These are phyloP conservation scores for Mesocricetus auratus DNA, from an alignment of 2,113 vertebrate genomes.

Conservation along the genomic window DNA sequence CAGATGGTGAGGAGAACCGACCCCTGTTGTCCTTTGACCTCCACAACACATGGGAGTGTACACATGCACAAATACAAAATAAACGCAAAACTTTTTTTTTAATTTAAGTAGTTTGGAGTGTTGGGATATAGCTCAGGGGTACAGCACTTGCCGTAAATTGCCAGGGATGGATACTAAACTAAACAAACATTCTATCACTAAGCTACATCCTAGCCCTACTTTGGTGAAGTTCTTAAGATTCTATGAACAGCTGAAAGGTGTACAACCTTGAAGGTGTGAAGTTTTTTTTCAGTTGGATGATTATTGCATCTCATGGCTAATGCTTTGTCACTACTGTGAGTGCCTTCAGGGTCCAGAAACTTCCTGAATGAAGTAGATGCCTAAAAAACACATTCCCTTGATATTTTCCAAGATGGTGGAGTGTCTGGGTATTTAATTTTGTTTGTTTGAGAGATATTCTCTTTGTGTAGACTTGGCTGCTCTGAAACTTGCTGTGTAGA, in stretches of 20 bases:
- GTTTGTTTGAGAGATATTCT: not conserved
- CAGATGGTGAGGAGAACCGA: not conserved
- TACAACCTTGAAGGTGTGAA: not conserved
- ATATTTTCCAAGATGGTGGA: not conserved
- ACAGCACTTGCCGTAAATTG: not conserved
- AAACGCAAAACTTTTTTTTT: not conserved
- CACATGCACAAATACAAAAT: not conserved
- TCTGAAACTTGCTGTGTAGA: not conserved
- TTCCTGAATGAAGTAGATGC: not conserved
- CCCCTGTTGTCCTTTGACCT: not conserved
- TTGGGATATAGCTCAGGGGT: too few species aligned
- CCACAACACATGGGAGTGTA: not conserved
- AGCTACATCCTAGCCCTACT: not conserved
- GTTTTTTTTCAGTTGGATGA: not conserved
- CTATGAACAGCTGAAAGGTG: not conserved
- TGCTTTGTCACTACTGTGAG: not conserved
- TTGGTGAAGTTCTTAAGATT: not conserved
- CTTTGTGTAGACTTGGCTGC: not conserved
- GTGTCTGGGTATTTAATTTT: not conserved
- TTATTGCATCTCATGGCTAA: not conserved
- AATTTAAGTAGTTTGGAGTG: not conserved
- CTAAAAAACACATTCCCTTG: not conserved
- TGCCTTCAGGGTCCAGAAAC: slow-evolving; percentile 2
- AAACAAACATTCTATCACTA: not conserved
- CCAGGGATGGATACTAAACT: not conserved